Evolutionary conservation across 2,888 invertebrate species (phyloP), one percentile per base, ranked within the genome.

Genomic region (Apomyelois bistriatella): DNA sequence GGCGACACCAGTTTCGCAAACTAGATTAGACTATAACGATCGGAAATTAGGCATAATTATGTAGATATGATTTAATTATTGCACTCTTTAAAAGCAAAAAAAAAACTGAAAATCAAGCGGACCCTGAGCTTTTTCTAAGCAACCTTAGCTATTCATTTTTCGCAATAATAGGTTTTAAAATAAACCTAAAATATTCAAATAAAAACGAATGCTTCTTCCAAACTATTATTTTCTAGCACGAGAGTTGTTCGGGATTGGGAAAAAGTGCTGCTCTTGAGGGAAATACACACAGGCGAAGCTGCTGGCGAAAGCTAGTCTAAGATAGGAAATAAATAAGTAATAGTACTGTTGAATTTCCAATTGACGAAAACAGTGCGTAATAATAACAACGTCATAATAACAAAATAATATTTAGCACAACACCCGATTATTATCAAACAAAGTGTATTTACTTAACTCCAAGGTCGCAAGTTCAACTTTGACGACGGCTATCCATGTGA

Each of bases 1-100:
- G 46, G 46, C 22, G 42, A 43, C 46, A 57, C 64, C 50, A 61
- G 75, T 79, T 78, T 73, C 65, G 64, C 67, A 76, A 75, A 59
- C 57, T 55, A 59, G 53, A 55, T 53, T 49, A 59, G 60, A 56
- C 57, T 48, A 58, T 55, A 57, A 61, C 65, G 63, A 68, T 67
- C 61, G 68, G 57, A 72, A 72, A 76, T 73, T 65, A 55, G 55
- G 60, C 65, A 59, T 8, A 15, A 32, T 46, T 46, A n/a, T n/a
- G n/a, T n/a, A 46, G 10, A 13, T 16, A 9, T 32, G 15, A 46
- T 32, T 32, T 46, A 5, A 46, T 46, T 43, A 37, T 37, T 37
- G 16, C 5, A 8, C 4, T 16, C 7, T 32, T 6, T 7, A 32
- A 10, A 9, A 9, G 28, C 28, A 28, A 32, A 22, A 22, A 22